These are phyloP conservation scores for Grantiella picta DNA, from an alignment of 2,113 vertebrate genomes.

Conservation along the genomic window DNA sequence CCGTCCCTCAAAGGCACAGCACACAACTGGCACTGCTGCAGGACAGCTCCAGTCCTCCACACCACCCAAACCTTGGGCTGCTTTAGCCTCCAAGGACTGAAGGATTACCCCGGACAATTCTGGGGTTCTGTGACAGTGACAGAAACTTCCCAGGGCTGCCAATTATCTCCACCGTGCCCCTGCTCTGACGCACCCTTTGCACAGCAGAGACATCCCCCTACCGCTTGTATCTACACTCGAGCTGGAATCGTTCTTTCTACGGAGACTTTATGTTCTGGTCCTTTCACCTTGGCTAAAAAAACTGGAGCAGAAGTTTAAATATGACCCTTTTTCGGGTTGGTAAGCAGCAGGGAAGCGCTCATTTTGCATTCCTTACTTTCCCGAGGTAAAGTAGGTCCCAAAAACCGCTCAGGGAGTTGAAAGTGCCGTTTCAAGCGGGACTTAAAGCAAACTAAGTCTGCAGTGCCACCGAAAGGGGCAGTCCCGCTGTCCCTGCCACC, in stretches of 20 bases:
- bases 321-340: not conserved
- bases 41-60: not conserved
- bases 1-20: not conserved
- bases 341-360: not conserved
- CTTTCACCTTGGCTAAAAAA: not conserved
- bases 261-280: not conserved
- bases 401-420: not conserved
- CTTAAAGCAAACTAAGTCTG: conserved; percentile 4
- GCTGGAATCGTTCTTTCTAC: not conserved
- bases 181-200: not conserved
- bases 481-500: not conserved
- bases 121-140: fast-evolving
- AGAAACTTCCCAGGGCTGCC: not conserved
- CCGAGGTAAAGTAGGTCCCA: not conserved
- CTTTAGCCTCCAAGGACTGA: not conserved
- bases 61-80: not conserved
- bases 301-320: not conserved
- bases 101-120: not conserved
- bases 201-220: not conserved
- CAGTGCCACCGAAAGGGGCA: conserved; percentile 31
- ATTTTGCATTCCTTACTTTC: not conserved
- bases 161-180: not conserved
- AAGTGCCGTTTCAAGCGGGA: not conserved
- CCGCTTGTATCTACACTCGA: not conserved
- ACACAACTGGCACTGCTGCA: not conserved